A percentile compares a stretch with the other conserved stretches of the same genome.
phyloP scores from a whole-genome alignment of 2,797 vertebrate species.

The Crax fasciolata region DNA sequence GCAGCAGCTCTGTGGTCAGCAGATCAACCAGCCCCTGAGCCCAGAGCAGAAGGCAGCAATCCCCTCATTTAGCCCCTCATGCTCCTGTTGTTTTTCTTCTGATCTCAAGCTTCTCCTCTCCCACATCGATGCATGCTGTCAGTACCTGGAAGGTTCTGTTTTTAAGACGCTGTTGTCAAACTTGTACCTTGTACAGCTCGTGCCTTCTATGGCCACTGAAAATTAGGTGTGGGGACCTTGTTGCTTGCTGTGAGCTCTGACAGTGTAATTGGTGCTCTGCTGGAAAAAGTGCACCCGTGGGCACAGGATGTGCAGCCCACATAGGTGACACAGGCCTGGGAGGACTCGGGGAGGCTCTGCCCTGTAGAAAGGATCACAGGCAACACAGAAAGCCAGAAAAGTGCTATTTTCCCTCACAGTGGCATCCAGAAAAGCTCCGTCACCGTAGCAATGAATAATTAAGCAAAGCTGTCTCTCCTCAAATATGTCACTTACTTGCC shows the following conservation, averaged over 20 bases:
- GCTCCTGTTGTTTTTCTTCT: not conserved
- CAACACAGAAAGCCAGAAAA: not conserved
- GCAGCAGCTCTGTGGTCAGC: not conserved
- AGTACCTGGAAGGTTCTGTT: not conserved
- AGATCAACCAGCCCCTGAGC: not conserved
- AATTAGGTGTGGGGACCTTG: too few relatives aligned
- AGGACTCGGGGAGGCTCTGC: accelerated
- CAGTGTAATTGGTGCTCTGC: accelerated
- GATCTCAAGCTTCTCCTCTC: not conserved
- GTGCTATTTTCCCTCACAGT: not conserved
- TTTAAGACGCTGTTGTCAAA: not conserved
- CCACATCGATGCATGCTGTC: not conserved
- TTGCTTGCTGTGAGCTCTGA: not conserved
- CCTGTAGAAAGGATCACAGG: not conserved
- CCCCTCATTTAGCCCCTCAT: not conserved
- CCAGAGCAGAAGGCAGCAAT: not conserved
- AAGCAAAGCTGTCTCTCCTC: slow-evolving; percentile 12
- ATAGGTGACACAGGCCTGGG: not conserved
- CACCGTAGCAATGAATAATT: not conserved
- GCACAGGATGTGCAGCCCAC: accelerated
- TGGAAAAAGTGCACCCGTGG: not conserved
- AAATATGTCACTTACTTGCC: not conserved
- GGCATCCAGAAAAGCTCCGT: not conserved
- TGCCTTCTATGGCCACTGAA: not conserved
- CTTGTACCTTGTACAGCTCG: not conserved